A percentile compares a stretch with the other conserved stretches of the same genome.
Conservation (phyloP, 1,140 invertebrate species). For the Nomia melanderi region DNA sequence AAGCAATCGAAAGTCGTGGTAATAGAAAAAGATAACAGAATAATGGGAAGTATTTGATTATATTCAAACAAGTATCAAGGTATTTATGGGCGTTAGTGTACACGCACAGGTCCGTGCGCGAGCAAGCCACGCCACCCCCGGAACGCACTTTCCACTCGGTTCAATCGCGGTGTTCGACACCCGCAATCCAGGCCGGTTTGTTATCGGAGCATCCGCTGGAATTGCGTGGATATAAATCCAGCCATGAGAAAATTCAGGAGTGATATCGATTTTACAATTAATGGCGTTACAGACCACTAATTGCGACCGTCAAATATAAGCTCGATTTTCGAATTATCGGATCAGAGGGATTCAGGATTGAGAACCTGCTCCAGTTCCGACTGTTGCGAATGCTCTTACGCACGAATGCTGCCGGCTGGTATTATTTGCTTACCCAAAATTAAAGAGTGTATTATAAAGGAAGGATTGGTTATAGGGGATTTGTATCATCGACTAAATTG, state of each 20-base stretch:
- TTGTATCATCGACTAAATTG: no score
- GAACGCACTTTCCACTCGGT: neutral
- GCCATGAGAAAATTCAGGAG: constrained; percentile 15
- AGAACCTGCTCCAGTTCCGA: no score
- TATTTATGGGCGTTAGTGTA: neutral
- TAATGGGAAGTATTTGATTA: no score
- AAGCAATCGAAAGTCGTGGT: no score
- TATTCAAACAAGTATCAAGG: neutral
- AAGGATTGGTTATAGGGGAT: no score
- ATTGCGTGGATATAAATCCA: constrained; percentile 22
- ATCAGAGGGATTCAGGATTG: neutral
- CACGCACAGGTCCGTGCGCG: neutral
- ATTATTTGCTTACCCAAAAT: neutral
- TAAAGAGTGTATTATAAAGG: no score
- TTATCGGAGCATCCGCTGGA: constrained; percentile 14
- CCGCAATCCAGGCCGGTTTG: constrained; percentile 25
- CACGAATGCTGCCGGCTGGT: neutral
- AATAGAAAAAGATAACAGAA: no score
- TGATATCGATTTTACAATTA: constrained; percentile 21
- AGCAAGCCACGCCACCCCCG: neutral
- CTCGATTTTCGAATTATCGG: neutral
- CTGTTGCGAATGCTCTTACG: neutral
- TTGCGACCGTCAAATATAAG: neutral
- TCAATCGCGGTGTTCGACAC: neutral
- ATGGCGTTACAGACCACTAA: constrained; percentile 3